Evolutionary conservation across 2,113 vertebrate species (phyloP).

Genomic region (Helogale parvula): DNA sequence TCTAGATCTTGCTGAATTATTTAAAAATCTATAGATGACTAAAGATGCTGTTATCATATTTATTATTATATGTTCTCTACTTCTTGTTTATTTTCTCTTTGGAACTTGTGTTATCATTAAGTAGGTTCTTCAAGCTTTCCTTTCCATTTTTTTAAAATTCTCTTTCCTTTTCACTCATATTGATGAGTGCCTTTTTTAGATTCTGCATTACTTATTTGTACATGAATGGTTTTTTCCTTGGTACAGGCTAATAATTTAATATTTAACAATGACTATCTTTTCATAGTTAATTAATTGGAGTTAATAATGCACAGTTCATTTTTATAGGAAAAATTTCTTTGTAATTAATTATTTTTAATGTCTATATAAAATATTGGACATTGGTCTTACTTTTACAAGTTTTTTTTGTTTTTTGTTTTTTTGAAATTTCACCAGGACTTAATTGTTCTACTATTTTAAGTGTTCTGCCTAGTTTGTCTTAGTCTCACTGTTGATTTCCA

Average conservation of each 20-base stretch:
- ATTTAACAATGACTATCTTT: background rate
- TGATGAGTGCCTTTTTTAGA: background rate
- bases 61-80: background rate
- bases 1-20: background rate
- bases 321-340: background rate
- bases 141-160: background rate
- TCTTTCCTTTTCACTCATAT: background rate
- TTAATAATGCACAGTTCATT: background rate
- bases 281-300: background rate
- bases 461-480: background rate
- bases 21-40: background rate
- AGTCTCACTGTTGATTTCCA: background rate
- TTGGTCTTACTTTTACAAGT: background rate
- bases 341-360: background rate
- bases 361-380: background rate
- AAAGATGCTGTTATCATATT: background rate
- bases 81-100: background rate
- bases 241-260: background rate
- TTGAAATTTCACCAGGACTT: background rate
- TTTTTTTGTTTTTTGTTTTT: no score
- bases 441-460: background rate
- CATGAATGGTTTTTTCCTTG: background rate
- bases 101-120: background rate
- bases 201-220: background rate
- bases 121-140: background rate